Conservation (phyloP, 1,140 invertebrate genomes). For the Panonychus citri region DNA sequence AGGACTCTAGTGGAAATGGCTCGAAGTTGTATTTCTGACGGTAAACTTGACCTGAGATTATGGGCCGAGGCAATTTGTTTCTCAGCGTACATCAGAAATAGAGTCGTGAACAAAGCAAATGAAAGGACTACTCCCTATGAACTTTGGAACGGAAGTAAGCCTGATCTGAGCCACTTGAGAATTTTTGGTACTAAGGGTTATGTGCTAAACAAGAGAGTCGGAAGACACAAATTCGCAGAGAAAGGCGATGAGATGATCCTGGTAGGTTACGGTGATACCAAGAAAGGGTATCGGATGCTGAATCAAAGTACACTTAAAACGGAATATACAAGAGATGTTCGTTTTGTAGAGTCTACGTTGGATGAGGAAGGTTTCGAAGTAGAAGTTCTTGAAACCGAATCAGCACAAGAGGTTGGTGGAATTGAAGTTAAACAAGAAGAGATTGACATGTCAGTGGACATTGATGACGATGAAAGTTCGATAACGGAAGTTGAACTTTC, state of each 20-base stretch:
- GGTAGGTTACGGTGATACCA: neutral
- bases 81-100: neutral
- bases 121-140: slow-evolving; percentile 11
- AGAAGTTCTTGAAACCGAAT: no score
- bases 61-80: neutral
- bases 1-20: slow-evolving; percentile 22
- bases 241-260: neutral
- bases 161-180: slow-evolving; percentile 3
- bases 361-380: no score
- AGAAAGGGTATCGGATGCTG: neutral
- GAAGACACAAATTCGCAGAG: neutral
- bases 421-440: no score
- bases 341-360: no score
- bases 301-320: neutral
- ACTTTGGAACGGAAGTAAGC: slow-evolving; percentile 4
- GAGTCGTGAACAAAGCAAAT: neutral
- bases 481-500: no score
- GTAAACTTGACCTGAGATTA: slow-evolving; percentile 7
- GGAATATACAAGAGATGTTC: no score
- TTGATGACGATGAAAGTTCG: no score
- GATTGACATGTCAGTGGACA: no score
- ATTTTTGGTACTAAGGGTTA: slow-evolving; percentile 5
- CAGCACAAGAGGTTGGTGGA: no score
- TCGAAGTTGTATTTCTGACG: slow-evolving; percentile 20
- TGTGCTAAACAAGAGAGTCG: neutral